Percentiles rank a stretch among this genome's conserved stretches.
These are phyloP conservation scores for Glareola pratincola DNA, from an alignment of 2,113 vertebrate genomes.

Conservation along the genomic window DNA sequence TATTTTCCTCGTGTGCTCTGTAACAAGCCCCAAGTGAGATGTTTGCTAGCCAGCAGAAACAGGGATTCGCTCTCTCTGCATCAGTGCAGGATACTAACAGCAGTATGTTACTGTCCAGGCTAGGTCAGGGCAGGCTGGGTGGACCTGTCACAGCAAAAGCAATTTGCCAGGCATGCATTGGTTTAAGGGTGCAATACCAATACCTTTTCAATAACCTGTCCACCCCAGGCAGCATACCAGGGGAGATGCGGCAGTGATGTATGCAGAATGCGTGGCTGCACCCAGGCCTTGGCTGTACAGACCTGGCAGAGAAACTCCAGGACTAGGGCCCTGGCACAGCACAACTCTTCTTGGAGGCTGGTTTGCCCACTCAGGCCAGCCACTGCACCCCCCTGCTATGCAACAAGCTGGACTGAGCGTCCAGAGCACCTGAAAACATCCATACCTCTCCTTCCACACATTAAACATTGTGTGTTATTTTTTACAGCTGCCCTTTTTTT, in stretches of 20 bases:
- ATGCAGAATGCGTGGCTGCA: neutral
- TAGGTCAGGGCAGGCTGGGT: neutral
- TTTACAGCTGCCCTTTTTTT: neutral
- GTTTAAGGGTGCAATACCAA: neutral
- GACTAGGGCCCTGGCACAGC: neutral
- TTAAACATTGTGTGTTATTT: neutral
- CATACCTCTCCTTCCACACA: neutral
- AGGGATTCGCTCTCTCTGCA: neutral
- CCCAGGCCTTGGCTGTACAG: neutral
- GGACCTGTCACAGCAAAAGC: neutral
- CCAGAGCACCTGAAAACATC: neutral
- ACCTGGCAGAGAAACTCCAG: neutral
- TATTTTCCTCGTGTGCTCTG: neutral
- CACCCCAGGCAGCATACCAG: too few relatives aligned
- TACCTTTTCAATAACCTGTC: neutral
- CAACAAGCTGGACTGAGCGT: neutral
- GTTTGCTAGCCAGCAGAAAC: neutral
- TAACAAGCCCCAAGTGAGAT: neutral
- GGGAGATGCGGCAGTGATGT: neutral
- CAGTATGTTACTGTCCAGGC: neutral
- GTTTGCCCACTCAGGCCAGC: neutral
- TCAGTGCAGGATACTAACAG: neutral
- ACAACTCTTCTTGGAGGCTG: neutral
- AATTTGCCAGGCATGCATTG: neutral
- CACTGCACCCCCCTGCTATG: neutral